Conservation (phyloP, 2,888 invertebrate genomes). For the Erebia palarica region DNA sequence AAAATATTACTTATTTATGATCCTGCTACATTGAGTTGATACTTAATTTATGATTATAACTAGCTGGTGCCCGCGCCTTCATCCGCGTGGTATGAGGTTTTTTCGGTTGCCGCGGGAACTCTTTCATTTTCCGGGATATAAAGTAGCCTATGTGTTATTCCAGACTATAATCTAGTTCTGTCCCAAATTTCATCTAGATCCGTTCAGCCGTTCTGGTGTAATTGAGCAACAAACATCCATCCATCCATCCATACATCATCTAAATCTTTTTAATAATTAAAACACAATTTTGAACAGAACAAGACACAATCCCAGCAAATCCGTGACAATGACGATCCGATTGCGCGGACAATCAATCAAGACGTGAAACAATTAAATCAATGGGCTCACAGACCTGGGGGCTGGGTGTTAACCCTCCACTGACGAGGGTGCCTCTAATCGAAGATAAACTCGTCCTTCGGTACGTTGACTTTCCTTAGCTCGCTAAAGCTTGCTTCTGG, state of each 20-base stretch:
- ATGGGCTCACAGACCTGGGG: constrained; percentile 28
- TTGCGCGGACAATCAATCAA: constrained; percentile 45
- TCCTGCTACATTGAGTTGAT: neutral
- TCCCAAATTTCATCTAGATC: too few species aligned
- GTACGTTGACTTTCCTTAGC: neutral
- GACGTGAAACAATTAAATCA: constrained; percentile 43
- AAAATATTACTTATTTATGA: too few species aligned
- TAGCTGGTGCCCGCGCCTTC: neutral
- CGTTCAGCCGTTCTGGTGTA: too few species aligned
- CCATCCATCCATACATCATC: too few species aligned
- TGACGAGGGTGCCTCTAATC: constrained; percentile 48
- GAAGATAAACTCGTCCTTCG: constrained; percentile 35
- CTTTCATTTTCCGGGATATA: too few species aligned
- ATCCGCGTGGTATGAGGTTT: neutral
- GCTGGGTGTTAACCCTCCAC: constrained; percentile 40
- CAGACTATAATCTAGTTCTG: too few species aligned
- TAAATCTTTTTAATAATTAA: neutral
- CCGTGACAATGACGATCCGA: constrained; percentile 29
- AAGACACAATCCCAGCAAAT: constrained; percentile 2
- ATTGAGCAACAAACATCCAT: too few species aligned
- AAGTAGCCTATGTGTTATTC: too few species aligned
- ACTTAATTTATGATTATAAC: too few species aligned
- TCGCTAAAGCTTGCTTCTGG: neutral
- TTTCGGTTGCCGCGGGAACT: too few species aligned
- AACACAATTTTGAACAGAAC: constrained; percentile 6